Evolutionary conservation across 2,888 invertebrate species (phyloP), one percentile per base, ranked within the genome.

Genomic region (Pachycephus smyrnensis): DNA sequence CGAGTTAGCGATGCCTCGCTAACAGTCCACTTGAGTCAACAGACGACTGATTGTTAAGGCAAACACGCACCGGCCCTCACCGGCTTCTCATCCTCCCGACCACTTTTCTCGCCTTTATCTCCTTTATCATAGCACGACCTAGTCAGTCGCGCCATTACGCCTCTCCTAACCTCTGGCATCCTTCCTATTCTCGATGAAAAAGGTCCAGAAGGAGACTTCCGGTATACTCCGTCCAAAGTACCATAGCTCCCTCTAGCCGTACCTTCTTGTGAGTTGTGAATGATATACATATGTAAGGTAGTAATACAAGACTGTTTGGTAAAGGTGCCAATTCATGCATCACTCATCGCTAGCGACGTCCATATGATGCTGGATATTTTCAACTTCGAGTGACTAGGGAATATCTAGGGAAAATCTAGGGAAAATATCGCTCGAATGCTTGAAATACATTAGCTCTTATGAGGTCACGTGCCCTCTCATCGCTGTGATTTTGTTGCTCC

Each of bases 11-110:
- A 85, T 85, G 86, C 84, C 84, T 84, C 85, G 85, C 85, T 87
- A 88, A 88, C 86, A 84, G 87, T 84, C 84, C 87, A 86, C 87
- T 88, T 87, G 86, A 87, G 84, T 88, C 85, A 87, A 88, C 87
- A 86, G 84, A 84, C 85, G 84, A 80, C 84, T 83, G 86, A 87
- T 87, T 86, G 86, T 87, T 85, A 85, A 82, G 82, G 82, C 85
- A 86, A 87, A 87, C 87, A 85, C 84, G 82, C 81, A 74, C 30
- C 32, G 31, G 71, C 71, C 71, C 32, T 33, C 31, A n/a, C 68
- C 74, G 76, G 71, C 77, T 33, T 74, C 74, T 73, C 36, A 71
- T 68, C 32, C 69, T 76, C 74, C 71, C 55, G 68, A 35, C 73
- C 68, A 73, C 73, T 77, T 76, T 55, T 78, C 76, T 35, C 76